These are phyloP conservation scores for Colostygia pectinataria DNA, from an alignment of 2,888 invertebrate species.

Conservation along the genomic window DNA sequence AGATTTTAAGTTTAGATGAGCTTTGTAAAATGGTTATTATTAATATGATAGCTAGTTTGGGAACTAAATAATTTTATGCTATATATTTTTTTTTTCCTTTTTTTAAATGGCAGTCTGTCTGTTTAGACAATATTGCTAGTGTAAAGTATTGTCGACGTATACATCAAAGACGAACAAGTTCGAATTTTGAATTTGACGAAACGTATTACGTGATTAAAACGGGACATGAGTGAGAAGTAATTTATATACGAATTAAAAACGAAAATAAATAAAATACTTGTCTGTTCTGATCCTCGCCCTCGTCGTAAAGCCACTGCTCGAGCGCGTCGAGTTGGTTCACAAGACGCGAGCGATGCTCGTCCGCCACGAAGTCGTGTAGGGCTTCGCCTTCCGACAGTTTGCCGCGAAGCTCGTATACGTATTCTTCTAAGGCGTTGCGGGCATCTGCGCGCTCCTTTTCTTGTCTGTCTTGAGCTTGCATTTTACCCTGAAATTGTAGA, in stretches of 20 bases:
- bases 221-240: neutral
- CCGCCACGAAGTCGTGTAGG: slow-evolving; percentile 89
- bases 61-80: too few relatives aligned
- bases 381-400: slow-evolving; percentile 91
- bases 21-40: too few relatives aligned
- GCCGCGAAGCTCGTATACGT: slow-evolving; percentile 97
- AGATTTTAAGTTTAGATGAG: too few relatives aligned
- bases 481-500: slow-evolving; percentile 83
- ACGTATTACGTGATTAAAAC: neutral
- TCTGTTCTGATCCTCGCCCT: slow-evolving; percentile 94
- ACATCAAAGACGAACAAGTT: too few relatives aligned
- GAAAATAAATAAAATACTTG: too few relatives aligned
- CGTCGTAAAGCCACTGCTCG: slow-evolving; percentile 98
- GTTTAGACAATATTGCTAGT: too few relatives aligned
- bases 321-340: slow-evolving; percentile 89
- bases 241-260: too few relatives aligned
- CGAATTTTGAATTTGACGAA: too few relatives aligned
- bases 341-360: slow-evolving; percentile 85
- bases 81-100: too few relatives aligned
- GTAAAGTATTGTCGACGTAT: too few relatives aligned
- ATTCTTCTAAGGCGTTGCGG: slow-evolving; percentile 98
- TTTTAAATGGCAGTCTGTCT: too few relatives aligned
- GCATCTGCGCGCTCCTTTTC: slow-evolving; percentile 98
- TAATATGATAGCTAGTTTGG: too few relatives aligned
- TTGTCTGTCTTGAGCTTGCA: slow-evolving; percentile 93